Evolutionary conservation across 2,888 invertebrate genomes (phyloP), one percentile per base, ranked within the genome.

Genomic region (Myopa testacea): DNA sequence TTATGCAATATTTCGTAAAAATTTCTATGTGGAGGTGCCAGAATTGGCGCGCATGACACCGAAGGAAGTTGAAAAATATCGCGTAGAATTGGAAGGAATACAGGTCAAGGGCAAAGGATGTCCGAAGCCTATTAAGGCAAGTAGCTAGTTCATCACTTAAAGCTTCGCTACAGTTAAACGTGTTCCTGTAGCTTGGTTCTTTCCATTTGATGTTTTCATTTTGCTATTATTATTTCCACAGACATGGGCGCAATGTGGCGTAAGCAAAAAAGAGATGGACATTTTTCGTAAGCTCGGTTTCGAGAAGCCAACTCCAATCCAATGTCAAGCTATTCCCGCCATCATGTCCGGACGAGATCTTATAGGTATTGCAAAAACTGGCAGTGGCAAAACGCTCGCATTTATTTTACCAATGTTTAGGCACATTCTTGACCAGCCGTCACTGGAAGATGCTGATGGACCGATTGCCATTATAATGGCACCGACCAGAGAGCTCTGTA

Each of bases 331-430:
- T 4, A 96, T 99, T 85, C 96, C 97, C 5, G 96, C 97, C 40
- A 96, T 99, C 79, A 98, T 99, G 98, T 96, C 95, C 72, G 96
- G 96, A 81, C 93, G 98, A 78, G 98, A 99, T 90, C 91, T 99
- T 79, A 99, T 99, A 86, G 99, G 99, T 76, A 99, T 99, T 87
- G 99, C 99, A 2, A 99, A 99, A 90, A 99, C 99, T 0, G 99
- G 99, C 67, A 98, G 98, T 86, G 99, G 99, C 52, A 99, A 99
- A 91, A 99, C 99, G 0, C 90, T 99, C 73, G 99, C 99, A 0
- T 99, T 99, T 89, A 93, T 99, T 78, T 90, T 99, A 78, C 99
- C 99, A 0, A 98, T 99, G 98, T 97, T 99, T 90, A 91, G 92
- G 7, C 99, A 99, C 86, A 96, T 99, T 45, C 89, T 98, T 78